A percentile compares a stretch with the other conserved stretches of the same genome.
Evolutionary conservation across 2,888 invertebrate genomes (phyloP).

Genomic region (Drosophila siamana): DNA sequence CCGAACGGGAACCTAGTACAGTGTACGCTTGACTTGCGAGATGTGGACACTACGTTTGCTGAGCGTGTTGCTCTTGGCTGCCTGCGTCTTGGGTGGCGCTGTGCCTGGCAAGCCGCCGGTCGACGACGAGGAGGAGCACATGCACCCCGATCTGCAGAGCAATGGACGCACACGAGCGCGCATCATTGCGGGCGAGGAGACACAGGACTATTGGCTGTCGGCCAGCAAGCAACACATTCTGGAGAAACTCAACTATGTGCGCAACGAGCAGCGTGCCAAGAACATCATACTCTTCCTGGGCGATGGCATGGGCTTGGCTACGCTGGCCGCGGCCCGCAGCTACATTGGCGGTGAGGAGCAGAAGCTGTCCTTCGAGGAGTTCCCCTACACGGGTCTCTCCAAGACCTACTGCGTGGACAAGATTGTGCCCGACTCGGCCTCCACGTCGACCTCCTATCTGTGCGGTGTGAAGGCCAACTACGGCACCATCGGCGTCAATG

Average conservation of each 20-base stretch:
- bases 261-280: conserved; percentile 87
- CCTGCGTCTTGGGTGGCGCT: conserved; percentile 47
- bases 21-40: conserved; percentile 46
- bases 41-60: conserved; percentile 28
- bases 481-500: conserved; percentile 91
- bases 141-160: conserved; percentile 71
- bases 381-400: conserved; percentile 90
- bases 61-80: conserved; percentile 31
- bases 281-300: conserved; percentile 94
- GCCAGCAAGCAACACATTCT: conserved; percentile 67
- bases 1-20: conserved; percentile 33
- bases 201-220: conserved; percentile 71
- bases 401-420: conserved; percentile 91
- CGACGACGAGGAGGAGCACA: conserved; percentile 43
- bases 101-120: conserved; percentile 44
- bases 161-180: not conserved
- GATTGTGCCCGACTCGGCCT: conserved; percentile 93
- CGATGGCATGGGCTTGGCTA: conserved; percentile 94
- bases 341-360: conserved; percentile 91
- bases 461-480: conserved; percentile 92
- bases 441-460: conserved; percentile 92
- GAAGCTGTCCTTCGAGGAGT: conserved; percentile 90
- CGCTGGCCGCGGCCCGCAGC: conserved; percentile 91
- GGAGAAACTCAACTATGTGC: conserved; percentile 69
- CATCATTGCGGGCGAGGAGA: conserved; percentile 46